Base-by-base conservation (phyloP, 2,888 invertebrate species). In the Hipparchia semele region DNA sequence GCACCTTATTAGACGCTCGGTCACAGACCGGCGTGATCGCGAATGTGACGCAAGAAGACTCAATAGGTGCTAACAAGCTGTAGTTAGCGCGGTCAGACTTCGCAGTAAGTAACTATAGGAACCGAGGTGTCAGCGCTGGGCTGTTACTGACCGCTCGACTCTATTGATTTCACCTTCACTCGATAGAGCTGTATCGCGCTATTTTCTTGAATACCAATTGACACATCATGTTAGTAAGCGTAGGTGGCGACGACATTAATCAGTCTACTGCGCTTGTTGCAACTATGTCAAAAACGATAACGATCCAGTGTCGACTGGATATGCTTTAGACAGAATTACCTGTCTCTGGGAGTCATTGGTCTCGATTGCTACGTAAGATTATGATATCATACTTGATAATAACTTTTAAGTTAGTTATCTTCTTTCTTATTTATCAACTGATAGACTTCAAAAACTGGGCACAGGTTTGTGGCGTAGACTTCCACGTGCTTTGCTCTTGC, bases 41-140 rank as follows among this genome's bases (percentile, higher is more conserved):
- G 83, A 82, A 81, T 84, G 84, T 89, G 88, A 90, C 88, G 89
- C 85, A 87, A 89, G 84, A 79, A 61, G 65, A 67, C 58, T 75
- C 75, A 86, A 87, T 88, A 88, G 86, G 86, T 87, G 90, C 84
- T 89, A 90, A 91, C 88, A 86, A 91, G 89, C 82, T 74, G 86
- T 84, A 81, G 86, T 86, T 86, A 86, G 84, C 81, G 81, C 79
- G 68, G 71, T 51, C 69, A 64, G 73, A 67, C 39, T 39, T 39
- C 39, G 39, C 39, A 39, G 39, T 39, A 39, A 39, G 39, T 39
- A 39, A 39, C 71, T 75, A 69, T 13, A 33, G 51, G 59, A 60
- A 45, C 59, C 66, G 68, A 65, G 68, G 58, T 69, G 67, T 77
- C 39, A 45, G 12, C 39, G 12, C 6, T 53, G 75, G 79, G 80